A percentile compares a stretch with the other conserved stretches of the same genome.
Conservation (phyloP, 2,113 vertebrate species). For the Eira barbara region DNA sequence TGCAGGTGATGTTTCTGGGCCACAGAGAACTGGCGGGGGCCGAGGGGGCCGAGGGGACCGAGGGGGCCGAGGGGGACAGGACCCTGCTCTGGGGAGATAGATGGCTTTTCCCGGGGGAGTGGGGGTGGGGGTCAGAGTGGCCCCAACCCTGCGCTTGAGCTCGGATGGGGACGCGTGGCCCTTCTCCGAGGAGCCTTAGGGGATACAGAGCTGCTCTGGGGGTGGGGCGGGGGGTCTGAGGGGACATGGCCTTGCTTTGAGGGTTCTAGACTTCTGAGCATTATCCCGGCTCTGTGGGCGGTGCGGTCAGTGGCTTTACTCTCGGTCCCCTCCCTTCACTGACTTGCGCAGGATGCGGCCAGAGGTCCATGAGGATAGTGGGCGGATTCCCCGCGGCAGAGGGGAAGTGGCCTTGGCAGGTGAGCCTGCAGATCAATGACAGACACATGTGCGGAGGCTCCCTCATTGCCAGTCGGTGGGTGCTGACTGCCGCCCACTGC, state of each 20-base stretch:
- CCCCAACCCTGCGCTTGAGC: not conserved
- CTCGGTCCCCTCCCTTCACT: not conserved
- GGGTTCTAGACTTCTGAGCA: not conserved
- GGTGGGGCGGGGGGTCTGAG: not conserved
- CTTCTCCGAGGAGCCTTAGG: not conserved
- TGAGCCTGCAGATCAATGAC: constrained; percentile 76
- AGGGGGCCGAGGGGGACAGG: not conserved
- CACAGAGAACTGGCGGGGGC: not conserved
- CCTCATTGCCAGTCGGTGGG: constrained; percentile 77
- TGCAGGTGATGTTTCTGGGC: constrained; percentile 15
- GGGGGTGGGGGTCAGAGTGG: not conserved
- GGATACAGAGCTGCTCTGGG: not conserved
- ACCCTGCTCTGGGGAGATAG: not conserved
- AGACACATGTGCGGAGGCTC: constrained; percentile 82
- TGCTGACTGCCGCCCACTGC: constrained; percentile 78
- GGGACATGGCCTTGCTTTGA: not conserved
- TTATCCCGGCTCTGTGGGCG: no score
- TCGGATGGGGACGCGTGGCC: not conserved
- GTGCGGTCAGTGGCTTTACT: not conserved
- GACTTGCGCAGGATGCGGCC: constrained; percentile 38
- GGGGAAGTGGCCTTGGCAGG: constrained; percentile 86
- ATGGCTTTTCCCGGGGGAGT: not conserved
- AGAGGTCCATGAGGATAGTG: not conserved
- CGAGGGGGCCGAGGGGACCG: not conserved
- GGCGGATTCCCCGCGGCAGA: not conserved